These are phyloP conservation scores for Phaenicophaeus curvirostris DNA, from an alignment of 2,797 vertebrate species.

Conservation along the genomic window DNA sequence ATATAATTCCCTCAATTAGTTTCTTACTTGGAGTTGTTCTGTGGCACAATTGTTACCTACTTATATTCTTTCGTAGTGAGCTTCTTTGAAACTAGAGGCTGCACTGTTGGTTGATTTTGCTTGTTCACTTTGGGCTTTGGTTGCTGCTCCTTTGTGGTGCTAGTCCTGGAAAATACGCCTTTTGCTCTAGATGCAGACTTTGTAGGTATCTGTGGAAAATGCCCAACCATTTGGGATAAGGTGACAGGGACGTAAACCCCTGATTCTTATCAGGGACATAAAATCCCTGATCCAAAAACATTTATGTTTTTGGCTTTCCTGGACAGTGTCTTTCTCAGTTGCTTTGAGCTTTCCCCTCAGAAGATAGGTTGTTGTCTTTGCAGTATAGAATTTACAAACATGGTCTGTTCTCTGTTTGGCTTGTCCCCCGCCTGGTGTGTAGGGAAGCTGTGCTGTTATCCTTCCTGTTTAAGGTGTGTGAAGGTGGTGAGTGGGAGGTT, in stretches of 20 bases:
- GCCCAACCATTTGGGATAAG: not conserved
- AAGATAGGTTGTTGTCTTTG: not conserved
- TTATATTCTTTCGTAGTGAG: not conserved
- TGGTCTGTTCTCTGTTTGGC: not conserved
- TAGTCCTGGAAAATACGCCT: not conserved
- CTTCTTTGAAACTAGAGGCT: not conserved
- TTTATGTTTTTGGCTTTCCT: not conserved
- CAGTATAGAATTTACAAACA: not conserved
- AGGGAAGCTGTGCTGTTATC: constrained; percentile 20
- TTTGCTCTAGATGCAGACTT: not conserved
- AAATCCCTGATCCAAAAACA: not conserved
- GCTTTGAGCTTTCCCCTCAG: not conserved
- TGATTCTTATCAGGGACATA: not conserved
- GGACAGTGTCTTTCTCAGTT: not conserved
- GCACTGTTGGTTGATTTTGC: not conserved
- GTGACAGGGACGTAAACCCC: not conserved
- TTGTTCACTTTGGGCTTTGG: not conserved
- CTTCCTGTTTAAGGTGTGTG: constrained; percentile 26
- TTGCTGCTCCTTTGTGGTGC: not conserved
- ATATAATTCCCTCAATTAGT: not conserved
- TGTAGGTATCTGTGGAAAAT: not conserved
- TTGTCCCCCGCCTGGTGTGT: not conserved
- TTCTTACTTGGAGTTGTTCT: not conserved
- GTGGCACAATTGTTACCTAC: not conserved
- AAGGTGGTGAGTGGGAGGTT: constrained; percentile 47